Evolutionary conservation across 2,797 vertebrate species (phyloP).

Genomic region (Borostomias antarcticus): DNA sequence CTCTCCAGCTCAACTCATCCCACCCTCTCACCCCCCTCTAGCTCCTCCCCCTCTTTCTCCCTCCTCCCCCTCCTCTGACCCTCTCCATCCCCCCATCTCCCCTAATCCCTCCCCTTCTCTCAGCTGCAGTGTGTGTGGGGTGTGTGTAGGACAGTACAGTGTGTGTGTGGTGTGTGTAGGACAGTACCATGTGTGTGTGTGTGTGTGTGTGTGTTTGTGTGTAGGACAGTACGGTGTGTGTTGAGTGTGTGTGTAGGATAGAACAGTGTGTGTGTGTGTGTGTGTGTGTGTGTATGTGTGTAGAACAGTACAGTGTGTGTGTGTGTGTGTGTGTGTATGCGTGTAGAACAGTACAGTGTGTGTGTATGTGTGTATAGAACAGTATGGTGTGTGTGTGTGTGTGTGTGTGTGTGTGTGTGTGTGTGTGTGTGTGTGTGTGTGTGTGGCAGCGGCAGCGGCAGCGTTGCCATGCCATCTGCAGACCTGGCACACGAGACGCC

Average conservation of each 20-base stretch:
- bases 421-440: too few species aligned
- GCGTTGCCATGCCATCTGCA: slow-evolving; percentile 71
- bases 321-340: too few species aligned
- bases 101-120: slow-evolving; percentile 16
- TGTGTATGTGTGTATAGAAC: slow-evolving; percentile 14
- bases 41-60: slow-evolving; percentile 26
- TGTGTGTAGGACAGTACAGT: slow-evolving; percentile 40
- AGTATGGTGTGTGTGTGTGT: too few species aligned
- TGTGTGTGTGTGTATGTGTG: too few species aligned
- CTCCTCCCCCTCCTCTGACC: slow-evolving; percentile 4
- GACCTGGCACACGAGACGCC: slow-evolving; percentile 60
- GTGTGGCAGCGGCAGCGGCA: too few species aligned
- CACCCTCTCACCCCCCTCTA: too few species aligned
- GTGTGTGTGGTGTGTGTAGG: slow-evolving; percentile 3
- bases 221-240: too few species aligned
- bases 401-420: too few species aligned
- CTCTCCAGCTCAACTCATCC: neutral
- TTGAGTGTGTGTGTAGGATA: too few species aligned
- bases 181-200: slow-evolving; percentile 12
- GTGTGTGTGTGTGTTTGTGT: slow-evolving; percentile 3
- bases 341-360: slow-evolving; percentile 41
- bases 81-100: slow-evolving; percentile 19
- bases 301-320: slow-evolving; percentile 45
- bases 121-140: slow-evolving; percentile 23
- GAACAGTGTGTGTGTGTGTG: slow-evolving; percentile 20